These are phyloP conservation scores for Tonatia bakeri DNA, from an alignment of 2,113 vertebrate species.

Conservation along the genomic window DNA sequence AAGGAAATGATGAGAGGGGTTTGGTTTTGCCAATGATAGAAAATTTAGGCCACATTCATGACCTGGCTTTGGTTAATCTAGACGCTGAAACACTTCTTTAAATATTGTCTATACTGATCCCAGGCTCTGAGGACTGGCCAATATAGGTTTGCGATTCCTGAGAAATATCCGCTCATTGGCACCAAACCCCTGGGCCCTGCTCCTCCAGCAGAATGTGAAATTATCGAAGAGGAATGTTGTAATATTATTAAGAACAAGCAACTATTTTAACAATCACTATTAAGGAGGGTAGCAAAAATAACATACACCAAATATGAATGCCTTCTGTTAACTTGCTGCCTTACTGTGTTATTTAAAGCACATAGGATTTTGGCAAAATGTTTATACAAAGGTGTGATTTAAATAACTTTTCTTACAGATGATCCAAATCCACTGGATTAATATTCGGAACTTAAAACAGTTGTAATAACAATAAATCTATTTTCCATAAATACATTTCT, in stretches of 20 bases:
- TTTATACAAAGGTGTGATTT: slow-evolving; percentile 11
- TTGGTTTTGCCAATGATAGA: neutral
- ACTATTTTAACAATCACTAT: neutral
- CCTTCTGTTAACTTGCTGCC: neutral
- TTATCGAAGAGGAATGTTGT: neutral
- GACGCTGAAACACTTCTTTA: neutral
- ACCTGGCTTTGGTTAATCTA: neutral
- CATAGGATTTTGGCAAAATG: neutral
- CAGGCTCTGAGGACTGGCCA: neutral
- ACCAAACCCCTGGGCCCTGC: neutral
- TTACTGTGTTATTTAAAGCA: neutral
- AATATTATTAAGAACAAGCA: neutral
- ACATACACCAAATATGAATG: neutral
- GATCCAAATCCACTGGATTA: neutral
- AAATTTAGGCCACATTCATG: neutral
- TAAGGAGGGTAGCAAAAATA: neutral
- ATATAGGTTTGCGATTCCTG: neutral
- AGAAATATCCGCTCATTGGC: neutral
- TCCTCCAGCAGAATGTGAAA: neutral
- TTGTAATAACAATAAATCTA: neutral
- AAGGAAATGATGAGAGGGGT: neutral
- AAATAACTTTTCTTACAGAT: slow-evolving; percentile 29
- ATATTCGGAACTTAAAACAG: neutral
- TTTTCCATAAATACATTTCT: neutral
- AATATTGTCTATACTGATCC: neutral